Conservation (phyloP, 35 echinoderm and acorn worm genomes). For the Strongylocentrotus purpuratus region DNA sequence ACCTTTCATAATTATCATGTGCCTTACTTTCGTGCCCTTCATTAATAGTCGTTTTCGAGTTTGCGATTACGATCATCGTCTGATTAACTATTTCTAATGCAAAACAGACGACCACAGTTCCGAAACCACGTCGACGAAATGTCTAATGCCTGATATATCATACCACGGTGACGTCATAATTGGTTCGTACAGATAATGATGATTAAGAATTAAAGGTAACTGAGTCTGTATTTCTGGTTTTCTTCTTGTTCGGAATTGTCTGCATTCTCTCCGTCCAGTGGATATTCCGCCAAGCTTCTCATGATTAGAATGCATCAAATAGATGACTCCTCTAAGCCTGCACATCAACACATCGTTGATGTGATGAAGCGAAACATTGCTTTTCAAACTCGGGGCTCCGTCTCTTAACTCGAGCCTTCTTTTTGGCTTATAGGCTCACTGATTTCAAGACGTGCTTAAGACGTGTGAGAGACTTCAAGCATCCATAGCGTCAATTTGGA, state of each 20-base stretch:
- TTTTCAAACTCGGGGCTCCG: background rate
- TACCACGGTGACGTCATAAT: background rate
- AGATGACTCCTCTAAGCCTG: background rate
- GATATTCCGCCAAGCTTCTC: background rate
- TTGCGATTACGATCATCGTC: background rate
- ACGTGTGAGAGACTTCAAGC: constrained; percentile 3
- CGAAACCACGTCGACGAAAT: background rate
- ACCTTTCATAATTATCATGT: background rate
- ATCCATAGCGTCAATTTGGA: background rate
- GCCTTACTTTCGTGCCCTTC: background rate
- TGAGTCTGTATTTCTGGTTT: background rate
- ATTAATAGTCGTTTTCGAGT: background rate
- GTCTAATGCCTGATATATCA: background rate
- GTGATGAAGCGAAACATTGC: constrained; percentile 9
- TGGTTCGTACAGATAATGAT: background rate
- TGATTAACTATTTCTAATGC: background rate
- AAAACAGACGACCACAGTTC: background rate
- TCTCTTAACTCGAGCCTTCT: background rate
- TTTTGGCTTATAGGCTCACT: background rate
- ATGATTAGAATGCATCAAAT: background rate
- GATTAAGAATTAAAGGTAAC: background rate
- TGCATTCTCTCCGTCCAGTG: background rate
- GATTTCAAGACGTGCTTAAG: background rate
- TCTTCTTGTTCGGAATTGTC: background rate
- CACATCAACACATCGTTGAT: background rate